These are phyloP conservation scores for Pseudonaja textilis DNA, from an alignment of 2,113 vertebrate species.

Conservation along the genomic window DNA sequence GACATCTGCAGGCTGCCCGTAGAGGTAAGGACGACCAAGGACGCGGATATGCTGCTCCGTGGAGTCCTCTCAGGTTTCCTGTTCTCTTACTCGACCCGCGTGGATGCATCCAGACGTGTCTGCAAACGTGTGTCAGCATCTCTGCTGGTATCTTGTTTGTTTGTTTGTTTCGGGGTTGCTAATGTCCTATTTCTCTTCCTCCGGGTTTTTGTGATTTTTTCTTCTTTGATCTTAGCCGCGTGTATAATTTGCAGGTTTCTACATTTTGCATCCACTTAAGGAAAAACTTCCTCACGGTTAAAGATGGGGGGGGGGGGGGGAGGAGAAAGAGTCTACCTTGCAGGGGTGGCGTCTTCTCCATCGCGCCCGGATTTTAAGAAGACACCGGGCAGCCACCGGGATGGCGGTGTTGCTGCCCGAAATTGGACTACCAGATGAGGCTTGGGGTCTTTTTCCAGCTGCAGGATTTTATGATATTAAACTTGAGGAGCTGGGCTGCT, in stretches of 20 bases:
- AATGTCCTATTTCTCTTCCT: background rate
- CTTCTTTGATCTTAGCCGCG: background rate
- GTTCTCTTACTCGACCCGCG: background rate
- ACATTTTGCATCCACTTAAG: background rate
- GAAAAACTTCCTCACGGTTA: background rate
- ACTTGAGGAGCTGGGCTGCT: background rate
- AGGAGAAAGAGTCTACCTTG: background rate
- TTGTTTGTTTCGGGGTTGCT: background rate
- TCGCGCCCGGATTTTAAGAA: background rate
- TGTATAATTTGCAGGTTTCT: background rate
- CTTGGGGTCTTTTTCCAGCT: background rate
- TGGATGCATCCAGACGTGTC: background rate
- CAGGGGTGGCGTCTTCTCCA: background rate
- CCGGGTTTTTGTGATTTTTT: background rate
- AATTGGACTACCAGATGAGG: background rate
- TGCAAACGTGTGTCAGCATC: background rate
- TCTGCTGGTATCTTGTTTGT: background rate
- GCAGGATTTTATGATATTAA: background rate
- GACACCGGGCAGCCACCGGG: background rate
- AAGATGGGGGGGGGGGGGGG: background rate
- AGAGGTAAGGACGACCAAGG: background rate
- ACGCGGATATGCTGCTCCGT: background rate
- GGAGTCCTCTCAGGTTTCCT: background rate
- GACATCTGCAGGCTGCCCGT: background rate
- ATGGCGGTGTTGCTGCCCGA: background rate